Conservation (phyloP, 1,140 invertebrate genomes). For the Habropoda laboriosa region DNA sequence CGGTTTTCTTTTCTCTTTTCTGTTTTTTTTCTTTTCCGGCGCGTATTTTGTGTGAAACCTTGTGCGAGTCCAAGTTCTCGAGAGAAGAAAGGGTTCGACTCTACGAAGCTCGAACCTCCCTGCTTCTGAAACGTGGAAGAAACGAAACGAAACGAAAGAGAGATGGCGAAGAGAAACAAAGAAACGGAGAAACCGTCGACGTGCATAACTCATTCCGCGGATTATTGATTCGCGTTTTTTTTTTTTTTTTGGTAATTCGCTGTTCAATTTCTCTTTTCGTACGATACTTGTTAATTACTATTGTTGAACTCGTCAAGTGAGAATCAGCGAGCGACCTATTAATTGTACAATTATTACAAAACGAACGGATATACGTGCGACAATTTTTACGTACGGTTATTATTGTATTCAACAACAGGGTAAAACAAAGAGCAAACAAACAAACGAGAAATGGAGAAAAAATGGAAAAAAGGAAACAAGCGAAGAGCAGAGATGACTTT, state of each 20-base stretch:
- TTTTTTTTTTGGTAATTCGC: constrained; percentile 40
- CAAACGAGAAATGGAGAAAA: constrained; percentile 33
- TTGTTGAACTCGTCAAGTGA: constrained; percentile 68
- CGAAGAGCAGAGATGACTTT: constrained; percentile 15
- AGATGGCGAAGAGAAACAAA: background rate
- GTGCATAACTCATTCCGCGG: constrained; percentile 29
- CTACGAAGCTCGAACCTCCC: background rate
- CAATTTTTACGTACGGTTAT: constrained; percentile 69
- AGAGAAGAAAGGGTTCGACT: background rate
- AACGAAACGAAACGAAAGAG: background rate
- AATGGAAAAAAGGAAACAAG: background rate
- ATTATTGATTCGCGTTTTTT: constrained; percentile 47
- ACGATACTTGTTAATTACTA: constrained; percentile 56
- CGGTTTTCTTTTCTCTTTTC: no score
- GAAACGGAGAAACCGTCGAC: constrained; percentile 11
- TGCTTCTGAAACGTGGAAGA: background rate
- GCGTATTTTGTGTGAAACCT: constrained; percentile 1
- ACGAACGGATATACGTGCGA: constrained; percentile 68
- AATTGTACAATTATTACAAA: constrained; percentile 55
- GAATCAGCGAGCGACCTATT: constrained; percentile 66
- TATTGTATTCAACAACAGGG: constrained; percentile 80
- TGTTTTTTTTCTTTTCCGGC: background rate
- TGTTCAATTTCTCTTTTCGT: constrained; percentile 48
- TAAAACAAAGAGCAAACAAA: no score
- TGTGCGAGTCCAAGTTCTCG: background rate